Base-by-base conservation (phyloP, 2,797 vertebrate genomes). In the Podarcis siculus region DNA sequence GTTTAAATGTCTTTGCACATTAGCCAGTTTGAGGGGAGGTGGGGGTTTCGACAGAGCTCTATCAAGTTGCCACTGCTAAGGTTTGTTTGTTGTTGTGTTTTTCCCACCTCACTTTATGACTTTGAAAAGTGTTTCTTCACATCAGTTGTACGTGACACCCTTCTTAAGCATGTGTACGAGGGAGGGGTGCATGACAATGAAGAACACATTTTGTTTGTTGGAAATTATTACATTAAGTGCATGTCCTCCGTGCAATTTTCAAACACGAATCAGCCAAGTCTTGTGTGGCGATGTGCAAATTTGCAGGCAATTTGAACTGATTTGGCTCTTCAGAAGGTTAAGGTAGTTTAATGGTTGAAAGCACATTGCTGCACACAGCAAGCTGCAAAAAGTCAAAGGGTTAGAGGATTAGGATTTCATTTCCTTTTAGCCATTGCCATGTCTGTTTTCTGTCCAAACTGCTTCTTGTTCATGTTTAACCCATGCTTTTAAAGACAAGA, bases 371-470 rank as follows among this genome's bases (percentile, higher is more conserved):
- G 95, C 94, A 95, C 94, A 94, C 94, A 95, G 91, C 93, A 95
- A 97, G 94, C 96, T 96, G 94, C 95, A 96, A 93, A 89, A 97
- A 96, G 96, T 96, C 96, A 97, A 96, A 97, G 94, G 95, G 93
- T 95, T 92, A 97, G 92, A 89, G 93, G 96, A 97, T 96, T 96
- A 96, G 94, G 95, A 94, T 97, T 97, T 97, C 91, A 97, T 97
- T 98, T 97, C 96, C 95, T 98, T 97, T 98, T 96, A 97, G 94
- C 92, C 79, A 58, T 94, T 95, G 95, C 94, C 87, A 94, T 97
- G 96, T 97, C 96, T 97, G 96, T 97, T 98, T 97, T 97, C 97
- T 97, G 96, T 98, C 97, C 97, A 97, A 96, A 95, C 97, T 96
- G 89, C 95, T 96, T 96, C 95, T 96, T 95, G 95, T 94, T 95